Conservation (phyloP, 1,140 invertebrate species). For the Hyles vespertilio region DNA sequence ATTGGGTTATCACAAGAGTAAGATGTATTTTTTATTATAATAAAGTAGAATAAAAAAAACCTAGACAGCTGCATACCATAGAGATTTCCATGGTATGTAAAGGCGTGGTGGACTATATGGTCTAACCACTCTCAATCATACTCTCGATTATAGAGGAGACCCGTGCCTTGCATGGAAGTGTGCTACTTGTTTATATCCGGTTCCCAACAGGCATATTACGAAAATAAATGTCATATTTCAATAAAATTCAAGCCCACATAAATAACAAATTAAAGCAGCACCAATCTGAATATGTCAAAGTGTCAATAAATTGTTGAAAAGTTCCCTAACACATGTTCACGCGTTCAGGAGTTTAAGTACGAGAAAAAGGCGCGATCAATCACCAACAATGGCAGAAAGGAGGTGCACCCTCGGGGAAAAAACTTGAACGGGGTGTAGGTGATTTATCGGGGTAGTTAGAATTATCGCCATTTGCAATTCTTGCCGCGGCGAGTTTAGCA, state of each 20-base stretch:
- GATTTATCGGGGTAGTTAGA: constrained; percentile 72
- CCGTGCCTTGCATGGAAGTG: too few relatives aligned
- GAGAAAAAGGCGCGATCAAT: constrained; percentile 57
- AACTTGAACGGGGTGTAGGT: constrained; percentile 60
- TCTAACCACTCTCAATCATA: too few relatives aligned
- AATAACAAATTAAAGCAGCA: constrained; percentile 10
- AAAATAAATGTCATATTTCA: too few relatives aligned
- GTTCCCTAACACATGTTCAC: constrained; percentile 58
- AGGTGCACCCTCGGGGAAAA: constrained; percentile 63
- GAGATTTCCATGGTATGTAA: too few relatives aligned
- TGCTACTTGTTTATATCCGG: too few relatives aligned
- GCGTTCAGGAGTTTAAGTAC: constrained; percentile 54
- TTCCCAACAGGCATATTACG: too few relatives aligned
- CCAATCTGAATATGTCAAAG: constrained; percentile 24
- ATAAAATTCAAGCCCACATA: background rate
- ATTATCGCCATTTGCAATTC: constrained; percentile 75
- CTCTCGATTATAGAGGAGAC: too few relatives aligned
- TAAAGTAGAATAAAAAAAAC: too few relatives aligned
- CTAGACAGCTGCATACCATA: too few relatives aligned
- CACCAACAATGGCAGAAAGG: constrained; percentile 51
- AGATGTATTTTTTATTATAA: too few relatives aligned
- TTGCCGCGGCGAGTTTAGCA: constrained; percentile 54
- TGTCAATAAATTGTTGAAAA: constrained; percentile 29
- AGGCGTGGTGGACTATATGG: too few relatives aligned
- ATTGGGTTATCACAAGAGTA: too few relatives aligned